A percentile compares a stretch with the other conserved stretches of the same genome.
Conservation (phyloP, 2,888 invertebrate species). For the Gisinianus flammeolus region DNA sequence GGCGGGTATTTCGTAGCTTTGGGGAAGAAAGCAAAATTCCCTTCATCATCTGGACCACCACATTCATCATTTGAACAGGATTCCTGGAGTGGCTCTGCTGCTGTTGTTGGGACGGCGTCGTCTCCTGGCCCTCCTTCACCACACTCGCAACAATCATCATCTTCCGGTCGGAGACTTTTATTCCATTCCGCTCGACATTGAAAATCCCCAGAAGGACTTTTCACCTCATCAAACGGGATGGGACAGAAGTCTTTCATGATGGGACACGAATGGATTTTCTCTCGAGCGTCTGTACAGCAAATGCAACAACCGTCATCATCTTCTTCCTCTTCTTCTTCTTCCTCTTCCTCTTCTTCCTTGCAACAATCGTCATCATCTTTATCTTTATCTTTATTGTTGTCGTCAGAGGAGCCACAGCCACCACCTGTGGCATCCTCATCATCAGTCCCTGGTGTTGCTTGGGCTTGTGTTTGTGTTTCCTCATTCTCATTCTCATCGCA, state of each 20-base stretch:
- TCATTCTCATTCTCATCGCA: not conserved
- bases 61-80: not conserved
- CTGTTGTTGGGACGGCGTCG: not conserved
- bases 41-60: not conserved
- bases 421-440: not conserved
- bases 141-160: not conserved
- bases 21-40: not conserved
- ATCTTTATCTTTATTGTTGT: not conserved
- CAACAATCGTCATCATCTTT: not conserved
- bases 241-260: conserved; percentile 4
- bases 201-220: not conserved
- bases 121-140: not conserved
- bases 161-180: not conserved
- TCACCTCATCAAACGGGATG: conserved; percentile 5
- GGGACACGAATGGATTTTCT: conserved; percentile 4
- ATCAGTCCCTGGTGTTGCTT: not conserved
- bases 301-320: not conserved
- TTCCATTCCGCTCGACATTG: conserved; percentile 17
- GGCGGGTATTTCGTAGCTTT: not conserved
- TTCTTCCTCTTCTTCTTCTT: not conserved
- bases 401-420: not conserved
- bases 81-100: not conserved
- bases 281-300: not conserved
- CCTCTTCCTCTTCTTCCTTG: not conserved
- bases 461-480: no score